Percentiles rank a stretch among this genome's conserved stretches.
phyloP scores from a whole-genome alignment of 2,797 vertebrate species.

The Sylvilagus floridanus region DNA sequence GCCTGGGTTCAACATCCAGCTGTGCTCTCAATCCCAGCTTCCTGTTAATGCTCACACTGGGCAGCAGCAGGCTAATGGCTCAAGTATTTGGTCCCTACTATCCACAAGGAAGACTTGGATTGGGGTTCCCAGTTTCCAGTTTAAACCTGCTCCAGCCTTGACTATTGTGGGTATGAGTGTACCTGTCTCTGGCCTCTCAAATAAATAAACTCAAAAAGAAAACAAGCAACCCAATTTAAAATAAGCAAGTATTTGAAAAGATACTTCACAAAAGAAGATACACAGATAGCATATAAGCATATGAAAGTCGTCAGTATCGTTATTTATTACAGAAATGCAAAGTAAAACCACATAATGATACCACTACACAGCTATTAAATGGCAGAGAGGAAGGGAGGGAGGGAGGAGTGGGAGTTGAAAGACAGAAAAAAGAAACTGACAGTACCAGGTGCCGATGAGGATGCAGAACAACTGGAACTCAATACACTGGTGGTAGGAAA shows the following conservation, averaged over 20 bases:
- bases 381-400: neutral
- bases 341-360: constrained; percentile 38
- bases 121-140: no score
- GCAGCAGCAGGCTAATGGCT: no score
- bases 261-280: constrained; percentile 4
- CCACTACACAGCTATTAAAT: neutral
- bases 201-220: neutral
- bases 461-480: neutral
- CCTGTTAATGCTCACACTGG: no score
- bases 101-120: no score
- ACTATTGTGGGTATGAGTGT: no score
- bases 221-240: neutral
- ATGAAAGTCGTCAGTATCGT: neutral
- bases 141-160: no score
- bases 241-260: neutral
- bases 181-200: no score
- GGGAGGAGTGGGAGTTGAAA: neutral
- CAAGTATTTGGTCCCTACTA: no score
- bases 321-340: constrained; percentile 37
- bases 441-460: neutral
- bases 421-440: neutral
- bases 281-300: neutral
- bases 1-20: no score
- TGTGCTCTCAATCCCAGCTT: no score
- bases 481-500: neutral